A percentile compares a stretch with the other conserved stretches of the same genome.
phyloP scores from a whole-genome alignment of 2,888 invertebrate genomes.

The Mesopsocus fuscifrons region DNA sequence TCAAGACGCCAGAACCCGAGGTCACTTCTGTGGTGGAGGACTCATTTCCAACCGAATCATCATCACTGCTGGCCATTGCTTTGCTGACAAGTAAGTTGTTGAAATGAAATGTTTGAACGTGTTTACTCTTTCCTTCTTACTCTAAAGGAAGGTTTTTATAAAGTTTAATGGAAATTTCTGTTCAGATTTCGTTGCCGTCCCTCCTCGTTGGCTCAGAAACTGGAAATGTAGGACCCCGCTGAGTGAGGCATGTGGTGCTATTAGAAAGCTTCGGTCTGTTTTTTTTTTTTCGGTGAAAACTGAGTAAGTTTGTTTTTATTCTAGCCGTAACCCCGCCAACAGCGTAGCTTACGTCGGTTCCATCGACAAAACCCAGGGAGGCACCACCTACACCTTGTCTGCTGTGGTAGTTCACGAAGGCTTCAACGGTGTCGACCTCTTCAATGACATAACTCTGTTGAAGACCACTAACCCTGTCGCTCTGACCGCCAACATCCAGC shows the following conservation, averaged over 20 bases:
- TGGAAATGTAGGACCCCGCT: too few species aligned
- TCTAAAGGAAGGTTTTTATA: too few species aligned
- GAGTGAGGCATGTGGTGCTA: too few species aligned
- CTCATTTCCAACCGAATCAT: not conserved
- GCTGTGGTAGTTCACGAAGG: constrained; percentile 11
- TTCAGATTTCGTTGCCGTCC: not conserved
- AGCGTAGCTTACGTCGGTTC: constrained; percentile 4
- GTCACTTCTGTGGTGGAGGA: constrained; percentile 1
- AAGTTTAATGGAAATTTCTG: too few species aligned
- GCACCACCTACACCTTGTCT: constrained; percentile 6
- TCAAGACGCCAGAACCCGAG: not conserved
- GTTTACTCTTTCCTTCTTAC: too few species aligned
- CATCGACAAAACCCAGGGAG: constrained; percentile 5
- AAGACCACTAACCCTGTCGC: constrained; percentile 7
- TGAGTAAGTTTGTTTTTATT: not conserved
- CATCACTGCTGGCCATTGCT: not conserved
- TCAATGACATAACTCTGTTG: constrained; percentile 14
- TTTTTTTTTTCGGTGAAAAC: not conserved
- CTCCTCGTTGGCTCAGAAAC: too few species aligned
- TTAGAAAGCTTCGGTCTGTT: too few species aligned
- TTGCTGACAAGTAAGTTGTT: constrained; percentile 1
- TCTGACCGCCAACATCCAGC: constrained; percentile 1
- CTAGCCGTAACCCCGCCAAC: not conserved
- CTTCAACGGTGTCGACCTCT: constrained; percentile 6
- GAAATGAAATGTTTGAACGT: too few species aligned